A percentile compares a stretch with the other conserved stretches of the same genome.
Conservation (phyloP, 1,140 invertebrate species). For the Armadillidium nasatum region DNA sequence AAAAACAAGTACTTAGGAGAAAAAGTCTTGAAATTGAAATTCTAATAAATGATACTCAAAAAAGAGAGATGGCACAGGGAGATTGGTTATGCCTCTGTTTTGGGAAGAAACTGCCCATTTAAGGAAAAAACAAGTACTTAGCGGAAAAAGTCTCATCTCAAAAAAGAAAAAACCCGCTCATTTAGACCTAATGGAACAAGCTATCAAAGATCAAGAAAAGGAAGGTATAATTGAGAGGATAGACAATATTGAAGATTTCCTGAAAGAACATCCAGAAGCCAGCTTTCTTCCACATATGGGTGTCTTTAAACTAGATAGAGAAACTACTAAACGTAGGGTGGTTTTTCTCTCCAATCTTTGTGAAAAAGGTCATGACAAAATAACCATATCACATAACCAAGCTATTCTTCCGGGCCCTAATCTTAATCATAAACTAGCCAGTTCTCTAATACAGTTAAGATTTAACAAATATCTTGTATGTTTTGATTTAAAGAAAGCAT, state of each 20-base stretch:
- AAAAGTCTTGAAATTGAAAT: slow-evolving; percentile 13
- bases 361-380: neutral
- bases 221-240: slow-evolving; percentile 24
- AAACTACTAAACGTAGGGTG: slow-evolving; percentile 25
- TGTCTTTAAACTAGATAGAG: slow-evolving; percentile 14
- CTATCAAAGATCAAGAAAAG: neutral
- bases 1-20: neutral
- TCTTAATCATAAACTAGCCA: slow-evolving; percentile 18
- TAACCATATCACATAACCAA: slow-evolving; percentile 20
- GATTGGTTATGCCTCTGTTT: slow-evolving; percentile 18
- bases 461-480: slow-evolving; percentile 3
- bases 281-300: slow-evolving; percentile 27
- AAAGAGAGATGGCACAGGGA: neutral
- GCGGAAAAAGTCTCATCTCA: neutral
- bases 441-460: slow-evolving; percentile 13
- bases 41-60: neutral
- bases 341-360: slow-evolving; percentile 24
- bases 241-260: neutral
- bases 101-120: slow-evolving; percentile 19
- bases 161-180: neutral
- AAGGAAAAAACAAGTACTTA: slow-evolving; percentile 6
- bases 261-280: slow-evolving; percentile 16
- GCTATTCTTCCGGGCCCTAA: slow-evolving; percentile 21
- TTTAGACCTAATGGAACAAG: neutral
- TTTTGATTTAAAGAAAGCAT: slow-evolving; percentile 18